Conservation (phyloP, 2,113 vertebrate genomes). For the Numida meleagris region DNA sequence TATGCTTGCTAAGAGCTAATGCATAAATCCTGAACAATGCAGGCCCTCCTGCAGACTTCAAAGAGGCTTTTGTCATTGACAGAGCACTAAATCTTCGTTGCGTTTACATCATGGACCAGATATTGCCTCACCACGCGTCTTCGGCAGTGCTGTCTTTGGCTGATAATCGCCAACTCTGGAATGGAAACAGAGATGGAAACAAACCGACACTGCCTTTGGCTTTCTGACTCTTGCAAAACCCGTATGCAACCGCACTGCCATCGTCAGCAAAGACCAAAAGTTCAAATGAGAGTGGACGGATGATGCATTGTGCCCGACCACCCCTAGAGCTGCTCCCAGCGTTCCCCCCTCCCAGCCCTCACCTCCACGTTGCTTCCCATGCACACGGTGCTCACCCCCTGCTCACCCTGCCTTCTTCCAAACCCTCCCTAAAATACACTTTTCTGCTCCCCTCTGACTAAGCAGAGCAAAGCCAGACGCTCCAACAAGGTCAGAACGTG, state of each 20-base stretch:
- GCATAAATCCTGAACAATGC: neutral
- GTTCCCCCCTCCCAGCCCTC: neutral
- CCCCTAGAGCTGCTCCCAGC: neutral
- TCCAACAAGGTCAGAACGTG: neutral
- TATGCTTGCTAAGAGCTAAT: neutral
- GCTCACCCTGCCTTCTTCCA: neutral
- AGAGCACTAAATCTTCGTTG: slow-evolving; percentile 44
- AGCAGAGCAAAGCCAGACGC: slow-evolving; percentile 34
- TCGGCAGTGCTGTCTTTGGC: neutral
- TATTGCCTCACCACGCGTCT: slow-evolving; percentile 11
- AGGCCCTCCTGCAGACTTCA: neutral
- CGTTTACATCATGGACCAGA: neutral
- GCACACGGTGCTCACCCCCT: neutral
- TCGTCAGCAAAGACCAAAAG: neutral
- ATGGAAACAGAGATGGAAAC: neutral
- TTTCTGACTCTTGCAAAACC: neutral
- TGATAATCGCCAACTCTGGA: neutral
- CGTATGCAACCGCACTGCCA: neutral
- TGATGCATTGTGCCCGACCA: neutral
- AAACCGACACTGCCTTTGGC: neutral
- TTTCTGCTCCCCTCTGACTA: neutral
- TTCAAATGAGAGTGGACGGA: neutral
- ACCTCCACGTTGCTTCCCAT: neutral
- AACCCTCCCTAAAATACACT: neutral
- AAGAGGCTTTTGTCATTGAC: neutral